Base-by-base conservation (phyloP, 2,797 vertebrate species). In the Nasua narica region DNA sequence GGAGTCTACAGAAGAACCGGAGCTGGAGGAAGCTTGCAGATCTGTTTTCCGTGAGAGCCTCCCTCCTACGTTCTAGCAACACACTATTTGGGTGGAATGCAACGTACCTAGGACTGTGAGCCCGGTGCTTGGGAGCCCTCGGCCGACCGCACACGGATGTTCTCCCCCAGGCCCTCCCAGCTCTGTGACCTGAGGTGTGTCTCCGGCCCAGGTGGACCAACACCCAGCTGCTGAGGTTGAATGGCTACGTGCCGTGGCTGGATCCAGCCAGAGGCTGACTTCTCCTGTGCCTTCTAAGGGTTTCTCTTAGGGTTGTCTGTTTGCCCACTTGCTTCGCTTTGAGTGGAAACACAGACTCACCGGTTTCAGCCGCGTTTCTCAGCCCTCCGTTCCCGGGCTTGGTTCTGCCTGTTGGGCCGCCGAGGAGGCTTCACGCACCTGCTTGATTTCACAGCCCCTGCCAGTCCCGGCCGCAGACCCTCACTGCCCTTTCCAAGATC, bases 401-500 rank as follows among this genome's bases (percentile, higher is more conserved):
- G 50, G 37, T 76, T 81, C 88, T 40, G 69, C 52, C 74, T 3
- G 4, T 3, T 3, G 90, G 79, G 32, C 85, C 92, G 56, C 35
- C 48, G 11, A n/a, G 12, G 37, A 50, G 16, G 58, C 35, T 35
- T 69, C 8, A 13, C 25, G 87, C 23, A 60, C 62, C 85, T 95
- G 90, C 78, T 77, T 58, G 14, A 32, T 40, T 79, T 82, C 52
- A 21, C 10, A 77, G 27, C 3, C 6, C 18, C 67, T 32, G 8
- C 72, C 56, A 52, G 0, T 83, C 70, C 72, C 52, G 56, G 40
- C 87, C 95, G 84, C 62, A 58, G 79, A 58, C 40, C 58, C 16
- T 77, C 25, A 35, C 4, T 92, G 54, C 56, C 67, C 18, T 69
- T 79, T 95, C 67, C 65, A 90, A 74, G 74, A 84, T 48, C 35